A percentile compares a stretch with the other conserved stretches of the same genome.
Evolutionary conservation across 2,797 vertebrate species (phyloP).

Genomic region (Gastrophryne carolinensis): DNA sequence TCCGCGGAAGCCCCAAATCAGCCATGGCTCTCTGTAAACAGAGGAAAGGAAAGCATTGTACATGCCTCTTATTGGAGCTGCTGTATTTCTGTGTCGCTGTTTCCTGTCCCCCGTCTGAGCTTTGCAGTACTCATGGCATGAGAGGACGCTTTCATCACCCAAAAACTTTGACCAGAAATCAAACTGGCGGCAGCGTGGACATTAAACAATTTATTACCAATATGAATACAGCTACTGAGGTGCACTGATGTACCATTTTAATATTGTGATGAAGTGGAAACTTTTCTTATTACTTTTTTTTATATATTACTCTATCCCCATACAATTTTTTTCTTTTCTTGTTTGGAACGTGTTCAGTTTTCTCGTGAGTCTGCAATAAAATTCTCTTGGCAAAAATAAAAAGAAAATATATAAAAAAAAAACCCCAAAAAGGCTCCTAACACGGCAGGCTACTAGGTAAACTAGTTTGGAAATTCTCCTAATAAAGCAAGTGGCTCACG

Average conservation of each 20-base stretch:
- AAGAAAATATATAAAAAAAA: too few relatives aligned
- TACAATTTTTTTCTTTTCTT: too few relatives aligned
- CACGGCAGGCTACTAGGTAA: slow-evolving; percentile 72
- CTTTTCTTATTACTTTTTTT: slow-evolving; percentile 34
- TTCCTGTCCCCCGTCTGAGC: too few relatives aligned
- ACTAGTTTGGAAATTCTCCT: slow-evolving; percentile 70
- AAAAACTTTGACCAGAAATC: too few relatives aligned
- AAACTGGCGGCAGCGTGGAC: slow-evolving; percentile 57
- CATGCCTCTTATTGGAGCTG: too few relatives aligned
- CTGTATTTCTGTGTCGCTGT: too few relatives aligned
- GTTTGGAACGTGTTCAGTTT: slow-evolving; percentile 66
- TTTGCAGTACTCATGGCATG: too few relatives aligned
- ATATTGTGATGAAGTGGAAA: slow-evolving; percentile 74
- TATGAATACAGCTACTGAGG: slow-evolving; percentile 90
- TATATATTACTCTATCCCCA: slow-evolving; percentile 59
- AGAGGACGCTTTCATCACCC: too few relatives aligned
- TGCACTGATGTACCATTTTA: slow-evolving; percentile 73
- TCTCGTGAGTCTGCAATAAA: slow-evolving; percentile 68
- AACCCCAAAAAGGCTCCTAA: slow-evolving; percentile 69
- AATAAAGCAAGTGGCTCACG: slow-evolving; percentile 75
- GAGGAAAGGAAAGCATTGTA: too few relatives aligned
- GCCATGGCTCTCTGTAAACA: too few relatives aligned
- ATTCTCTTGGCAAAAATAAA: slow-evolving; percentile 70
- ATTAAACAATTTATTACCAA: slow-evolving; percentile 89
- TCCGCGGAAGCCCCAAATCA: too few relatives aligned